Base-by-base conservation (phyloP, 2,888 invertebrate genomes). In the Noctua janthe region DNA sequence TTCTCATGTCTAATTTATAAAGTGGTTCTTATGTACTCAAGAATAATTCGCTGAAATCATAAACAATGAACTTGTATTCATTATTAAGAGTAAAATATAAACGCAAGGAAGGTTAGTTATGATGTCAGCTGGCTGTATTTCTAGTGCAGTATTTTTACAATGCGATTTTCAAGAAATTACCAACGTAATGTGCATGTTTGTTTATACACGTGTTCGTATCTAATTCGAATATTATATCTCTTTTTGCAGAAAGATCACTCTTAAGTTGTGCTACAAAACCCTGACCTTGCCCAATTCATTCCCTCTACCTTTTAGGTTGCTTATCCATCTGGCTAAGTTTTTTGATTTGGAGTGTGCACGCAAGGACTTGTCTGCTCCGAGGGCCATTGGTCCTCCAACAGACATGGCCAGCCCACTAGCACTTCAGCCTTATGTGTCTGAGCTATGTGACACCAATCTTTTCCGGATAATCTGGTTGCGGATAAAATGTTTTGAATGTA, bases 131-230 rank as follows among this genome's bases (percentile, higher is more conserved):
- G 56, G 56, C 51, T 49, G 49, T 82, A n/a, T 29, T 82, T 43
- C 43, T 35, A 69, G 39, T 35, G 76, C 83, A 59, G 15, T 76
- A 75, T 82, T 80, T 75, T 75, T 75, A 75, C 56, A 76, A 67
- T 74, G 43, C 75, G 20, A 51, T 76, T 54, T 43, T 83, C 35
- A 83, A 76, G 43, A 81, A 75, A 62, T 59, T 47, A 35, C n/a
- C 10, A 49, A 47, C n/a, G 23, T 66, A 56, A 73, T 80, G 66
- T 67, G 82, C 39, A 67, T 67, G 20, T 59, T 67, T 59, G n/a
- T 82, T 67, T 75, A 56, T 35, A 67, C 49, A 66, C 23, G 29
- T 74, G 29, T 29, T 56, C 39, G 39, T 49, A 74, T 64, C 20
- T 39, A 80, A 59, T 43, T 20, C 17, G 20, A 35, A 20, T 59